A percentile compares a stretch with the other conserved stretches of the same genome.
Conservation (phyloP, 2,797 vertebrate genomes). For the Podargus strigoides region DNA sequence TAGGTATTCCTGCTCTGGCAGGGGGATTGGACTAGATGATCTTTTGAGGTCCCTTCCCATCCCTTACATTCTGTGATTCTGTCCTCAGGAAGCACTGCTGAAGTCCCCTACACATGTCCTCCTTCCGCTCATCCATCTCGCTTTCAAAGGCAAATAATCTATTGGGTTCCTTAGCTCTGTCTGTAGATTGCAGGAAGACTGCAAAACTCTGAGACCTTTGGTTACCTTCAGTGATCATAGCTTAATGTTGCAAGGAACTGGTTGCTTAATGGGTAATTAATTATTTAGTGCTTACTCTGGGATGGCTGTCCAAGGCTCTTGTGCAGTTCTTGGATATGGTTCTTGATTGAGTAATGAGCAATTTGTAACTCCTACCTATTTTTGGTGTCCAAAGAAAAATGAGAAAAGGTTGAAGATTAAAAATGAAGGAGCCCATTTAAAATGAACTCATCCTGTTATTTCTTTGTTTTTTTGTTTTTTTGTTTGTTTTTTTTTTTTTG, state of each 20-base stretch:
- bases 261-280: background rate
- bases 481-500: background rate
- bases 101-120: fast-evolving
- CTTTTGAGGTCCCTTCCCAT: no score
- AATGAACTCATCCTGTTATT: background rate
- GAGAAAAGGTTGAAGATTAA: background rate
- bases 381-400: background rate
- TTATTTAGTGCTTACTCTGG: background rate
- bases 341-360: background rate
- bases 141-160: background rate
- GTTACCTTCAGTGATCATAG: fast-evolving
- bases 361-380: fast-evolving
- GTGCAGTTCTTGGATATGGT: background rate
- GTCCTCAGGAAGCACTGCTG: background rate
- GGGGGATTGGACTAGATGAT: no score
- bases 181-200: background rate
- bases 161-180: background rate
- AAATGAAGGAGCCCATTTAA: background rate
- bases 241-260: background rate
- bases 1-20: no score
- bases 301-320: background rate
- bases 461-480: background rate
- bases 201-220: background rate
- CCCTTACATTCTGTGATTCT: no score
- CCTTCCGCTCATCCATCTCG: background rate